These are phyloP conservation scores for Teleopsis dalmanni DNA, from an alignment of 1,140 invertebrate species.

Conservation along the genomic window DNA sequence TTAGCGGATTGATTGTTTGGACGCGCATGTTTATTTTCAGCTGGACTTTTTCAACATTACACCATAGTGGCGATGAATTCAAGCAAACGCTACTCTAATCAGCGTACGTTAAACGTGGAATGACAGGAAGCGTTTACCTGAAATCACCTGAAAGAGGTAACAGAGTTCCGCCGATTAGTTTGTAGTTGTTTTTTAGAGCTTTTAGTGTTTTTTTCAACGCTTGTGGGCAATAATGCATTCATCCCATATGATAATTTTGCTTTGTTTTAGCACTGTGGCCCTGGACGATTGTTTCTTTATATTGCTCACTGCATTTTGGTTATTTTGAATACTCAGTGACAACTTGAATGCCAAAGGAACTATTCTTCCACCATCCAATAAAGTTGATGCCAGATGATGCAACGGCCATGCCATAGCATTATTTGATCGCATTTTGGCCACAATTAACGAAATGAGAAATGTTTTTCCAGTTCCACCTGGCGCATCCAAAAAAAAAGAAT, in stretches of 20 bases:
- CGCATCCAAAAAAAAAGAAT: too few relatives aligned
- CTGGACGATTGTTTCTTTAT: constrained; percentile 24
- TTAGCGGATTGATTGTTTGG: constrained; percentile 7
- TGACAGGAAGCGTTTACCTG: too few relatives aligned
- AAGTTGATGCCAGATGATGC: constrained; percentile 44
- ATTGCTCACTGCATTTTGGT: constrained; percentile 16
- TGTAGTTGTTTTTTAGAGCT: too few relatives aligned
- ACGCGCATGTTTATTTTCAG: constrained; percentile 11
- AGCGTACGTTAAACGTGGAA: too few relatives aligned
- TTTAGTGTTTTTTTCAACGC: too few relatives aligned
- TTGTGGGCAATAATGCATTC: background rate
- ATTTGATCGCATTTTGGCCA: background rate
- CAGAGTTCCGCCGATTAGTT: too few relatives aligned
- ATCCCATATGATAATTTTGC: constrained; percentile 30
- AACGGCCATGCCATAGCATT: constrained; percentile 28
- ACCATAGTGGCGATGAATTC: background rate
- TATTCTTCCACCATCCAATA: constrained; percentile 4
- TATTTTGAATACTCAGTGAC: background rate
- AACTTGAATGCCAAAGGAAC: constrained; percentile 3
- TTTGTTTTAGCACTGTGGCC: constrained; percentile 25
- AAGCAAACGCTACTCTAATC: constrained; percentile 26
- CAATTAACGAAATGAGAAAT: too few relatives aligned
- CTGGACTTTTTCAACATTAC: constrained; percentile 20
- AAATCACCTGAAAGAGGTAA: too few relatives aligned
- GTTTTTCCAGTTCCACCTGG: too few relatives aligned